Conservation (phyloP, 92 coral and sea anemone genomes). For the Siderastrea siderea region DNA sequence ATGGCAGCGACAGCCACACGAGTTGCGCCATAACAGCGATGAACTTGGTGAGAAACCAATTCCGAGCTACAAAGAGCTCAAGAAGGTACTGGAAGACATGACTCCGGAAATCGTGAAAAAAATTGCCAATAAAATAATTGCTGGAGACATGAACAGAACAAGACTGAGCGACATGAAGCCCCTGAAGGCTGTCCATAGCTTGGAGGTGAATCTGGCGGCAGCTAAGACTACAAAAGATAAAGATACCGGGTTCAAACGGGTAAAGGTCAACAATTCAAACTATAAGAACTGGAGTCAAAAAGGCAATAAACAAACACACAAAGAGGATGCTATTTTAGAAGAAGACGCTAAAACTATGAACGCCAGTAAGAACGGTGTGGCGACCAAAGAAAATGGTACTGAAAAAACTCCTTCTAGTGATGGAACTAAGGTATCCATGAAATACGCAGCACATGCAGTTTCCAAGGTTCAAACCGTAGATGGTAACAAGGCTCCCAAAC, state of each 20-base stretch:
- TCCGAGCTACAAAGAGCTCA: conserved; percentile 28
- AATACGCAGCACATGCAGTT: background rate
- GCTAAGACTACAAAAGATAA: background rate
- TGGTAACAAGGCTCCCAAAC: conserved; percentile 1
- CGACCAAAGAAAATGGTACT: background rate
- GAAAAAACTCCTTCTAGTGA: background rate
- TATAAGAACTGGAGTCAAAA: conserved; percentile 44
- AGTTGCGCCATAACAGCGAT: background rate
- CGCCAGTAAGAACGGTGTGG: background rate
- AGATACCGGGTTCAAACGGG: conserved; percentile 32
- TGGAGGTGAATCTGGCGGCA: conserved; percentile 38
- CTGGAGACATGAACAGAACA: conserved; percentile 36
- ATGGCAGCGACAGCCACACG: conserved; percentile 42
- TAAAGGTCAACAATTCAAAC: conserved; percentile 10
- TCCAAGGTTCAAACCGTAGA: background rate
- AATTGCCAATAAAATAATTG: conserved; percentile 41
- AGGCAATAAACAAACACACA: background rate
- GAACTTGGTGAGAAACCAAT: background rate
- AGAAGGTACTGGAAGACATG: conserved; percentile 45
- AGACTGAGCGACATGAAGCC: conserved; percentile 42
- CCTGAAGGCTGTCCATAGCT: conserved; percentile 28
- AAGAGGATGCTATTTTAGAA: conserved; percentile 10
- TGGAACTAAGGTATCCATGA: conserved; percentile 2
- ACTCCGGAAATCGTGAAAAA: conserved; percentile 50
- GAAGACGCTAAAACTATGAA: background rate